Conservation (phyloP, 2,113 vertebrate species). For the Tetraodon nigroviridis region DNA sequence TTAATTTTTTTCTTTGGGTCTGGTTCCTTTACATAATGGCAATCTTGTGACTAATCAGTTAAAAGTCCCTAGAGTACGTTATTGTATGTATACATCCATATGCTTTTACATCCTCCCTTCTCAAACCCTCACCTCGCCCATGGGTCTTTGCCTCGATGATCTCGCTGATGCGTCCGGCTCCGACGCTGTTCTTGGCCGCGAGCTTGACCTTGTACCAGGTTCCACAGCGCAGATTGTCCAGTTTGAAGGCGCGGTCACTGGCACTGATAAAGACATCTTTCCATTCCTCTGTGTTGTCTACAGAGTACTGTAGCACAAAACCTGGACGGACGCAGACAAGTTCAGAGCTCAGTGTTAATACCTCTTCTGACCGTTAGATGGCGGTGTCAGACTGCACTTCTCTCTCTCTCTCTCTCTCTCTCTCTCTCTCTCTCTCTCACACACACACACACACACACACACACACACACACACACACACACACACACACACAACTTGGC, state of each 20-base stretch:
- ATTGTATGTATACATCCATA: neutral
- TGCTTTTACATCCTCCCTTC: neutral
- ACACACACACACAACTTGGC: neutral
- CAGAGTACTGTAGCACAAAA: slow-evolving; percentile 95
- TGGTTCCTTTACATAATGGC: neutral
- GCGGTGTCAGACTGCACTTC: slow-evolving; percentile 21
- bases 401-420: too few species aligned
- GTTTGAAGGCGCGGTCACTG: slow-evolving; percentile 88
- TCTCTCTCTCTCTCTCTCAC: too few species aligned
- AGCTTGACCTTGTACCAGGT: slow-evolving; percentile 99
- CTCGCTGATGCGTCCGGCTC: slow-evolving; percentile 95
- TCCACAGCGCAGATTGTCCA: slow-evolving; percentile 94
- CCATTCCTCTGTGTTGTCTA: slow-evolving; percentile 98
- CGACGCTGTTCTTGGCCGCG: slow-evolving; percentile 97
- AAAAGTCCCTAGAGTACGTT: neutral
- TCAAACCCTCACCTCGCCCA: slow-evolving; percentile 79
- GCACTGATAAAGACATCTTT: slow-evolving; percentile 96
- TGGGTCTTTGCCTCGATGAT: slow-evolving; percentile 99
- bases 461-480: too few species aligned
- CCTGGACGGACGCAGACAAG: slow-evolving; percentile 66
- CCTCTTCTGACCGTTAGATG: slow-evolving; percentile 52
- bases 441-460: too few species aligned
- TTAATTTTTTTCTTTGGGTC: too few species aligned
- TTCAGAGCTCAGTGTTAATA: neutral
- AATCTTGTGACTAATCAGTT: neutral